Conservation (phyloP, 2,113 vertebrate genomes). For the Oncorhynchus nerka region DNA sequence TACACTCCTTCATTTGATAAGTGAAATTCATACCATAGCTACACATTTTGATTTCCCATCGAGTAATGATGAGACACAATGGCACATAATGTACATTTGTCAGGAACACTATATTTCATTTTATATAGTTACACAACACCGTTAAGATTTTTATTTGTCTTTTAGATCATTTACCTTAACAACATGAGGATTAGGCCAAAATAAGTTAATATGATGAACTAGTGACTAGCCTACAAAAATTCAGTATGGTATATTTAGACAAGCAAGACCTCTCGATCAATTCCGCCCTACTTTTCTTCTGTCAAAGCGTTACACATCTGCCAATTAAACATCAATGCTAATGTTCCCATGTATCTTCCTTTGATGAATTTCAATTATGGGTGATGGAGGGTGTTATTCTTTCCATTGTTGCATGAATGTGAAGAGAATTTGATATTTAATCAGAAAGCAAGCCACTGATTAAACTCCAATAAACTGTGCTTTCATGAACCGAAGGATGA, state of each 20-base stretch:
- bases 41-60: slow-evolving; percentile 17
- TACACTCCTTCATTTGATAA: slow-evolving; percentile 96
- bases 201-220: neutral
- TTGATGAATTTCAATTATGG: slow-evolving; percentile 79
- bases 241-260: neutral
- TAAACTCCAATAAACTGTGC: slow-evolving; percentile 74
- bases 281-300: neutral
- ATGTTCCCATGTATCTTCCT: slow-evolving; percentile 22
- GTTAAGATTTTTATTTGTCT: neutral
- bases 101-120: neutral
- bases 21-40: slow-evolving; percentile 88
- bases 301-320: neutral
- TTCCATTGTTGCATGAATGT: slow-evolving; percentile 81
- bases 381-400: slow-evolving; percentile 75
- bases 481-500: slow-evolving; percentile 77
- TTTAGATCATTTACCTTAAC: neutral
- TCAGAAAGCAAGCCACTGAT: slow-evolving; percentile 76
- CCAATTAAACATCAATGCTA: neutral
- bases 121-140: neutral
- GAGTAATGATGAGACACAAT: slow-evolving; percentile 8
- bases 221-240: neutral
- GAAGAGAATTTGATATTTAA: slow-evolving; percentile 76
- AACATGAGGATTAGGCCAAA: neutral
- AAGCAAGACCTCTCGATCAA: neutral
- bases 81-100: neutral